These are phyloP conservation scores for Plemyria rubiginata DNA, from an alignment of 2,888 invertebrate genomes.

Conservation along the genomic window DNA sequence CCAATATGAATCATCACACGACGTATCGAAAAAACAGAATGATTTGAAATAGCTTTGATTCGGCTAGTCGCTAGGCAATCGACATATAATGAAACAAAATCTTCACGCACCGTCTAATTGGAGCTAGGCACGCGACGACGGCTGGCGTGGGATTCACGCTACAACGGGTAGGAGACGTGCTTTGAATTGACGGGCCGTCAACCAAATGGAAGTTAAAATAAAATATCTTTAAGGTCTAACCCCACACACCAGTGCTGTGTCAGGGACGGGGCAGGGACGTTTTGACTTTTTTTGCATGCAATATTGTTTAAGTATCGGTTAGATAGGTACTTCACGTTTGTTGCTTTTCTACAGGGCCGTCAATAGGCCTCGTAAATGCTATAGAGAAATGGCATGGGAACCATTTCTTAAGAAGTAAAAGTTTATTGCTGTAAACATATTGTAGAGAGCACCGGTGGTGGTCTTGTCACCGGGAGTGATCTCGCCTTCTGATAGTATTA, in stretches of 20 bases:
- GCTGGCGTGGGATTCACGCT: background rate
- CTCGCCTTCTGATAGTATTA: no score
- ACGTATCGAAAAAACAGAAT: slow-evolving; percentile 9
- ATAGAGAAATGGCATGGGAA: background rate
- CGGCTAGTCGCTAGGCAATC: slow-evolving; percentile 13
- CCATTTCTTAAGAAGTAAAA: background rate
- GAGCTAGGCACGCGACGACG: slow-evolving; percentile 25
- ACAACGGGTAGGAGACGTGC: no score
- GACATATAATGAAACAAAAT: slow-evolving; percentile 17
- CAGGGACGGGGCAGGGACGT: no score
- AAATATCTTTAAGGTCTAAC: no score
- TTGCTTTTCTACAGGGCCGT: background rate
- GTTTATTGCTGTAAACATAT: background rate
- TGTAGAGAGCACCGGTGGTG: no score
- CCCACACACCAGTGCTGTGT: no score
- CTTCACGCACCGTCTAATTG: slow-evolving; percentile 26
- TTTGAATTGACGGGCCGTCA: no score
- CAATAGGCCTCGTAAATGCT: background rate
- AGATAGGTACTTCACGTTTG: no score
- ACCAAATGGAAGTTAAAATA: no score
- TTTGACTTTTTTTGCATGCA: no score
- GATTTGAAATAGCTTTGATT: slow-evolving; percentile 10
- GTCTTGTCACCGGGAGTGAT: no score
- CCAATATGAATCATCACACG: slow-evolving; percentile 4
- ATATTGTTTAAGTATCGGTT: no score